Conservation (phyloP, 1,140 invertebrate genomes). For the Myzus persicae region DNA sequence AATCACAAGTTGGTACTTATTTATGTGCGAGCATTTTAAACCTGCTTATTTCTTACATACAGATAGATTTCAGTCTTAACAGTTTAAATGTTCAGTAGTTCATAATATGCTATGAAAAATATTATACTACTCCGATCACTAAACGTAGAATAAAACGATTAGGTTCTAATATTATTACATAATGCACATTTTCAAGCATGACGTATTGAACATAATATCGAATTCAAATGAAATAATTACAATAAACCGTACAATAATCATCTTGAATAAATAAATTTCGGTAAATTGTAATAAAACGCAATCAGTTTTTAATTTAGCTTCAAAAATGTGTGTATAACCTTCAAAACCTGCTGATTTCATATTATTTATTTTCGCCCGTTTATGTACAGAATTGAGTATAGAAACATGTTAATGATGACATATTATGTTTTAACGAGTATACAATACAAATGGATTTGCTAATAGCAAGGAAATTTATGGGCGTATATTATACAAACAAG, state of each 20-base stretch:
- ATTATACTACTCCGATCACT: not conserved
- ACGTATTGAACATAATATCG: not conserved
- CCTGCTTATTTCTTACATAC: not conserved
- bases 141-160: not conserved
- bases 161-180: not conserved
- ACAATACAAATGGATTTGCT: slow-evolving; percentile 36
- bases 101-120: not conserved
- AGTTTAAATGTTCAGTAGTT: no score
- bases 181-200: not conserved
- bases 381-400: not conserved
- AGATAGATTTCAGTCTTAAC: not conserved
- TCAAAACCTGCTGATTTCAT: not conserved
- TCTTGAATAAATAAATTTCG: not conserved
- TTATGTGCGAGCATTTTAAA: not conserved
- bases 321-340: slow-evolving; percentile 14
- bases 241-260: not conserved
- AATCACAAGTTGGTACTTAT: not conserved
- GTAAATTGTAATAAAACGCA: not conserved
- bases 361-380: slow-evolving; percentile 12
- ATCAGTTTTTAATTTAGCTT: slow-evolving; percentile 17
- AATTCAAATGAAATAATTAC: not conserved
- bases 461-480: slow-evolving; percentile 21
- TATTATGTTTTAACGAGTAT: slow-evolving; percentile 48
- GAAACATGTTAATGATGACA: slow-evolving; percentile 40
- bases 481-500: not conserved